Conservation (phyloP, 2,797 vertebrate genomes). For the Gila robusta region DNA sequence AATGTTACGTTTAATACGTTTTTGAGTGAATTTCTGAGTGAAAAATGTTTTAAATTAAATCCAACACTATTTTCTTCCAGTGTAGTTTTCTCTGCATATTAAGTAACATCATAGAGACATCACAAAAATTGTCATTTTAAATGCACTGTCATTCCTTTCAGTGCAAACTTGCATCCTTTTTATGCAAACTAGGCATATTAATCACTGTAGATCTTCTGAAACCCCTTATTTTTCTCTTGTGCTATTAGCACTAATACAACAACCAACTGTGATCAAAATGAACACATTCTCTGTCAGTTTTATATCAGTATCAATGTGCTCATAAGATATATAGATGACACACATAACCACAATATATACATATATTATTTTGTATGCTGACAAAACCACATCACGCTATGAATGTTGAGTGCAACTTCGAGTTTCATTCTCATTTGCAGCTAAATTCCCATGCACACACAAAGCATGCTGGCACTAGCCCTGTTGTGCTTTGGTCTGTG, state of each 20-base stretch:
- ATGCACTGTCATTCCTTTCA: background rate
- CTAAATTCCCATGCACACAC: background rate
- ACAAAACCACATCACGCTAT: background rate
- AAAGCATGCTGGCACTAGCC: slow-evolving; percentile 41
- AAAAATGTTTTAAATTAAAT: too few species aligned
- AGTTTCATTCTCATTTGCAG: background rate
- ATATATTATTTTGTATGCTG: background rate
- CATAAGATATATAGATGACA: background rate
- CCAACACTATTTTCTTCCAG: too few species aligned
- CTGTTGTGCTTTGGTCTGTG: slow-evolving; percentile 29
- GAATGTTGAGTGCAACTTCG: background rate
- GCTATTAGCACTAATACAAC: background rate
- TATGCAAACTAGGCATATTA: background rate
- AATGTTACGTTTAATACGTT: too few species aligned
- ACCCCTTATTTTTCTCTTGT: background rate
- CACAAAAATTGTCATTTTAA: background rate
- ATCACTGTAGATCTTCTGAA: background rate
- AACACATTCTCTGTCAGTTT: background rate
- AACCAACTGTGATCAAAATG: background rate
- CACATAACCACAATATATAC: background rate
- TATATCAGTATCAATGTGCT: background rate
- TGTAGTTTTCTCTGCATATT: background rate
- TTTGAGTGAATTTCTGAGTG: too few species aligned
- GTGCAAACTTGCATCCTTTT: background rate
- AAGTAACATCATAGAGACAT: background rate